phyloP scores from a whole-genome alignment of 2,797 vertebrate species.

The Caiman crocodilus region DNA sequence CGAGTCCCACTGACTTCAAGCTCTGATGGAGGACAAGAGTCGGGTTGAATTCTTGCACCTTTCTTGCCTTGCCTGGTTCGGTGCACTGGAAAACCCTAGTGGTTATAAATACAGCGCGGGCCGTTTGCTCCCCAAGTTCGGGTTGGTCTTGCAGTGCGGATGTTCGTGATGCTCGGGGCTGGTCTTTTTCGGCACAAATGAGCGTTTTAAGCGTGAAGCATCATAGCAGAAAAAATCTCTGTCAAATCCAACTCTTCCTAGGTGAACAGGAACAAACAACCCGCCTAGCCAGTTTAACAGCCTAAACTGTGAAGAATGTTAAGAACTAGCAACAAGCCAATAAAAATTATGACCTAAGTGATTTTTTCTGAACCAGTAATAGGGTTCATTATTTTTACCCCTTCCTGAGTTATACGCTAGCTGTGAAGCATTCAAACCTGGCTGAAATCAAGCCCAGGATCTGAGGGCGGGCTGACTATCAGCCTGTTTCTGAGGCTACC shows the following conservation, averaged over 20 bases:
- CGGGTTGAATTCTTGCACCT: slow-evolving; percentile 50
- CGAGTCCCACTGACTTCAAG: slow-evolving; percentile 43
- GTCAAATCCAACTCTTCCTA: neutral
- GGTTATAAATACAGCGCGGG: slow-evolving; percentile 1
- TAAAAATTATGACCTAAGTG: neutral
- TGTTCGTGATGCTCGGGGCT: slow-evolving; percentile 57
- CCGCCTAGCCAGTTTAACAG: neutral
- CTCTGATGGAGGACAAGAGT: neutral
- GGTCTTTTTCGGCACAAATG: slow-evolving; percentile 27
- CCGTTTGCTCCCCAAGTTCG: no score
- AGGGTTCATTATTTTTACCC: neutral
- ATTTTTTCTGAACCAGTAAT: no score
- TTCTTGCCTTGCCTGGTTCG: slow-evolving; percentile 57
- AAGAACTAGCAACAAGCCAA: neutral
- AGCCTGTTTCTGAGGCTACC: neutral
- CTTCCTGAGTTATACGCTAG: neutral
- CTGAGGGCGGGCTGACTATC: neutral
- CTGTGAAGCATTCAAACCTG: neutral
- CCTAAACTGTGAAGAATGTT: slow-evolving; percentile 13
- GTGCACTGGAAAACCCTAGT: slow-evolving; percentile 48
- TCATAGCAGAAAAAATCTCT: slow-evolving; percentile 9
- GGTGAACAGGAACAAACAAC: neutral
- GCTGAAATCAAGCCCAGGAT: neutral
- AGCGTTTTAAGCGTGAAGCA: slow-evolving; percentile 41
- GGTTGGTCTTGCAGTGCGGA: slow-evolving; percentile 15